Evolutionary conservation across 2,113 vertebrate species (phyloP).

Genomic region (Panthera uncia): DNA sequence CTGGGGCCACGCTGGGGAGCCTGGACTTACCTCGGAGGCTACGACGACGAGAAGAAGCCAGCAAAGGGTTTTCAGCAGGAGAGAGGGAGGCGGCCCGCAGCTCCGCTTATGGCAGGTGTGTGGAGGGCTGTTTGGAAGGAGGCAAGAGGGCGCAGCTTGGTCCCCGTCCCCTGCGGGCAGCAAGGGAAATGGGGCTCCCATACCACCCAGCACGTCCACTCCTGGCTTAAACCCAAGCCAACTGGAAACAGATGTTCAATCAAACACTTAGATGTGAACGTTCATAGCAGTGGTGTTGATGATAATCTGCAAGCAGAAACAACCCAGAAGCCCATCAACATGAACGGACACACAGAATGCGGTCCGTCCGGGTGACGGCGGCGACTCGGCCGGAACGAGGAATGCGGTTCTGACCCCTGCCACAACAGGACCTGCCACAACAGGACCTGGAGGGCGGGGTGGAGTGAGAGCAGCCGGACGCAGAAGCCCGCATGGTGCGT

Average conservation of each 20-base stretch:
- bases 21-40: not conserved
- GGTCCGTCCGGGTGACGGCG: too few species aligned
- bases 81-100: not conserved
- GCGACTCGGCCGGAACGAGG: not conserved
- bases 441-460: not conserved
- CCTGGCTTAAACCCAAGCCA: not conserved
- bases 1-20: not conserved
- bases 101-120: not conserved
- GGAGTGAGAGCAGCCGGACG: not conserved
- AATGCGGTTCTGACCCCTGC: not conserved
- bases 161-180: not conserved
- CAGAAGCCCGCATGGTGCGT: too few species aligned
- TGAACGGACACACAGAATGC: not conserved
- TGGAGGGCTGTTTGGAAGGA: not conserved
- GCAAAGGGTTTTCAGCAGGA: not conserved
- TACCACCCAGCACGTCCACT: not conserved
- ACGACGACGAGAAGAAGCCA: not conserved
- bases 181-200: not conserved
- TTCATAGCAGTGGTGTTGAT: not conserved
- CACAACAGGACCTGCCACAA: too few species aligned
- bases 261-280: not conserved
- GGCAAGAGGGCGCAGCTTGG: not conserved
- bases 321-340: not conserved
- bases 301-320: not conserved
- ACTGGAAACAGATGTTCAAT: not conserved